Conservation (phyloP, 2,113 vertebrate genomes). For the Dinomys branickii region DNA sequence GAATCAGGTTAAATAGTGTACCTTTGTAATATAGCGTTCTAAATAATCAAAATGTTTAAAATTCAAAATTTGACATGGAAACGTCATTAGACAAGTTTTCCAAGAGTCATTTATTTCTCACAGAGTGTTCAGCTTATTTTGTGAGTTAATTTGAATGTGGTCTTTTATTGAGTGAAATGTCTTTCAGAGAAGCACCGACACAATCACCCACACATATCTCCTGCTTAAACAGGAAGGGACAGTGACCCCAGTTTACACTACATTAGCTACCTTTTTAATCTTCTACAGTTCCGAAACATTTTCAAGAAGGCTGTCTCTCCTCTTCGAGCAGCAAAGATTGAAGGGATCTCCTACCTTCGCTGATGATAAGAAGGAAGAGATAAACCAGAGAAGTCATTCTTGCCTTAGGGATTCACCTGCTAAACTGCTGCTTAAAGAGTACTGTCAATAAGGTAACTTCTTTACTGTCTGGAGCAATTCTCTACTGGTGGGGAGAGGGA, state of each 20-base stretch:
- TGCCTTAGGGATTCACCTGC: conserved; percentile 80
- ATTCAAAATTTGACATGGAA: background rate
- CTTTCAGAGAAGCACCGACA: too few relatives aligned
- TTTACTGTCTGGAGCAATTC: conserved; percentile 78
- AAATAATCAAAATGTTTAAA: background rate
- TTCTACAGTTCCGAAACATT: conserved; percentile 34
- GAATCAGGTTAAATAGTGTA: background rate
- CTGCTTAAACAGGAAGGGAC: background rate
- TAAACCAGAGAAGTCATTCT: conserved; percentile 79
- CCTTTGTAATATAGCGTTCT: background rate
- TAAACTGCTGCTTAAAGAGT: conserved; percentile 81
- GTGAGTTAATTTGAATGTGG: background rate
- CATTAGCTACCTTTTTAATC: background rate
- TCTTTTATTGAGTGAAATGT: background rate
- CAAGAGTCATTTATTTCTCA: background rate
- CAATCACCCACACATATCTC: background rate
- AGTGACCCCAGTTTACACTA: background rate
- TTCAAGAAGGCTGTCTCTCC: conserved; percentile 35
- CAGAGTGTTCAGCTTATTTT: background rate
- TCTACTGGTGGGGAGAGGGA: conserved; percentile 73
- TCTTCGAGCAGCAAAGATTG: conserved; percentile 64
- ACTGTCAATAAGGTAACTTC: conserved; percentile 82
- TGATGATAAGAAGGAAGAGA: conserved; percentile 78
- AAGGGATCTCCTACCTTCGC: conserved; percentile 64
- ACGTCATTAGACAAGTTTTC: background rate